Percentiles rank a stretch among this genome's conserved stretches.
Evolutionary conservation across 2,797 vertebrate species (phyloP).

Genomic region (Sebastes goodei): DNA sequence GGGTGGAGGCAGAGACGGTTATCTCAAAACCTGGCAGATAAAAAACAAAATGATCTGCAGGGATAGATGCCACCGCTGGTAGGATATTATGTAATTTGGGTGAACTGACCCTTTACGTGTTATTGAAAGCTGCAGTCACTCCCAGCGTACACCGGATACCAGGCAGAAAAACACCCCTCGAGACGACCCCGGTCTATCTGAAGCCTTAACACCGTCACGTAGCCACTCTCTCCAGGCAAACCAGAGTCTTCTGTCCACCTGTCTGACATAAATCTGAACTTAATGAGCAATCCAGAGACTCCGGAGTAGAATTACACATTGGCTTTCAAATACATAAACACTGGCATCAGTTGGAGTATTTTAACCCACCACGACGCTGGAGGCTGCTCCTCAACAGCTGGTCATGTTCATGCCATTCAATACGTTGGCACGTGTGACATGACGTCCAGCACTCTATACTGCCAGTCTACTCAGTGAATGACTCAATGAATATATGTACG

Average conservation of each 20-base stretch:
- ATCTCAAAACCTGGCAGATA: background rate
- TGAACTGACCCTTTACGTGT: background rate
- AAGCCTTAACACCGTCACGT: background rate
- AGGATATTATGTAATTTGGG: background rate
- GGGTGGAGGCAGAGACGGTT: too few species aligned
- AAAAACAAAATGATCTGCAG: background rate
- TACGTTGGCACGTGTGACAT: background rate
- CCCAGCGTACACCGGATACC: background rate
- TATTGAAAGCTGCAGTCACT: background rate
- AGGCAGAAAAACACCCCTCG: background rate
- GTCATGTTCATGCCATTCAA: background rate
- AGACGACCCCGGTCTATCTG: background rate
- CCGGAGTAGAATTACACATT: background rate
- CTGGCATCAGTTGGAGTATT: background rate
- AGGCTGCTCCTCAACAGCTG: background rate
- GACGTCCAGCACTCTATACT: background rate
- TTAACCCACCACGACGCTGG: background rate
- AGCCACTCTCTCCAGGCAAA: background rate
- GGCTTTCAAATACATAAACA: slow-evolving; percentile 1
- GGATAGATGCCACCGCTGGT: accelerated
- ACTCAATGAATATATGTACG: background rate
- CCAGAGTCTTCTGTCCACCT: background rate
- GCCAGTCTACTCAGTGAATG: background rate
- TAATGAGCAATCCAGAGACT: background rate
- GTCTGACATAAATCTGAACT: slow-evolving; percentile 6